Conservation (phyloP, 2,888 invertebrate genomes). For the Allacma fusca region DNA sequence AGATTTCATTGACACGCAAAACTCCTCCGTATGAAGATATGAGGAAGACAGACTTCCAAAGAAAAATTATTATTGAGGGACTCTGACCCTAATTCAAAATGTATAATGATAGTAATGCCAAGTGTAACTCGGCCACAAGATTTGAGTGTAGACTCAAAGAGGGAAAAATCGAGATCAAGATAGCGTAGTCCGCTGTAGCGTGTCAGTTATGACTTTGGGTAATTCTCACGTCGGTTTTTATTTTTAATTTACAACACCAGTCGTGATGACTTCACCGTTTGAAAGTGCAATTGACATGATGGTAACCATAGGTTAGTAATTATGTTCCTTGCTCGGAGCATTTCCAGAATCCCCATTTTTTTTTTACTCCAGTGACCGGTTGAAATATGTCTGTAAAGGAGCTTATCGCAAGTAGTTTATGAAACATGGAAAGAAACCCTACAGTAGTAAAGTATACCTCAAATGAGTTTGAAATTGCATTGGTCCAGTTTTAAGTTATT, state of each 20-base stretch:
- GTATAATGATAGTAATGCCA: too few relatives aligned
- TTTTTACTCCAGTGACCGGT: background rate
- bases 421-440: too few relatives aligned
- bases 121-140: too few relatives aligned
- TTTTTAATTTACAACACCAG: background rate
- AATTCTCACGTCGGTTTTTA: conserved; percentile 8
- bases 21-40: background rate
- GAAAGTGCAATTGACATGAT: conserved; percentile 5
- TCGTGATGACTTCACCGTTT: background rate
- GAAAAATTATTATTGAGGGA: background rate
- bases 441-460: too few relatives aligned
- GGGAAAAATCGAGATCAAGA: background rate
- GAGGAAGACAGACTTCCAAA: background rate
- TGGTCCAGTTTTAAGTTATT: too few relatives aligned
- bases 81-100: background rate
- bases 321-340: conserved; percentile 25
- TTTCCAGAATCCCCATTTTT: background rate
- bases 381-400: background rate
- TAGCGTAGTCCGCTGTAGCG: background rate
- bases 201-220: background rate
- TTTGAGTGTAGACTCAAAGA: background rate
- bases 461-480: too few relatives aligned
- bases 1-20: conserved; percentile 32
- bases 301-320: conserved; percentile 32
- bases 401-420: too few relatives aligned